Evolutionary conservation across 92 coral and sea anemone species (phyloP).

Genomic region (Chrysogorgia sp.): DNA sequence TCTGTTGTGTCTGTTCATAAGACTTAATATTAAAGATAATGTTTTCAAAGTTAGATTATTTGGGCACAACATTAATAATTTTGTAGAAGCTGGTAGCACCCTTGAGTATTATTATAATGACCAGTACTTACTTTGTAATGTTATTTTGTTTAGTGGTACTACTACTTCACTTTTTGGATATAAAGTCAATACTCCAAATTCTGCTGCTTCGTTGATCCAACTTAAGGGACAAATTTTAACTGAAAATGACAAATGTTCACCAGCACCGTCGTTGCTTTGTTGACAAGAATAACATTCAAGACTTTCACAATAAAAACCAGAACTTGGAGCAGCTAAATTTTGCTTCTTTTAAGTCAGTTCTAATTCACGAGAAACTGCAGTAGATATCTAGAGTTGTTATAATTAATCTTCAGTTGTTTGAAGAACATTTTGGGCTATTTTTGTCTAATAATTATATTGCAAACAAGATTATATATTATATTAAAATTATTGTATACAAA

Average conservation of each 20-base stretch:
- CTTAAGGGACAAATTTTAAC: constrained; percentile 67
- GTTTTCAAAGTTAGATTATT: too few relatives aligned
- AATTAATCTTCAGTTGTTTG: constrained; percentile 11
- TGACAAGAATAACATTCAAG: constrained; percentile 8
- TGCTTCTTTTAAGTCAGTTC: background rate
- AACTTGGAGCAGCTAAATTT: too few relatives aligned
- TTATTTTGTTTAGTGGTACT: constrained; percentile 79
- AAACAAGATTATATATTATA: too few relatives aligned
- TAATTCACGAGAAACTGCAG: background rate
- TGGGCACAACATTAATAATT: too few relatives aligned
- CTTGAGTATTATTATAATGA: background rate
- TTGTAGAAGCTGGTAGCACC: too few relatives aligned
- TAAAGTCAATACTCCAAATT: constrained; percentile 88
- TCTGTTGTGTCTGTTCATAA: too few relatives aligned
- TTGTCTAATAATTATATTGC: background rate
- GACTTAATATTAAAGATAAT: too few relatives aligned
- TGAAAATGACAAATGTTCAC: constrained; percentile 27
- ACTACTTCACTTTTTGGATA: constrained; percentile 98
- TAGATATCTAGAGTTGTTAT: background rate
- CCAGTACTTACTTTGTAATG: background rate
- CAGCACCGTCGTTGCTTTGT: background rate
- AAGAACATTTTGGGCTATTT: background rate
- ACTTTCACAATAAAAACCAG: constrained; percentile 16
- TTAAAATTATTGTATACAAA: constrained; percentile 18
- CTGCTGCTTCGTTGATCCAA: constrained; percentile 69